Evolutionary conservation across 2,888 invertebrate species (phyloP).

Genomic region (Ophion costatus): DNA sequence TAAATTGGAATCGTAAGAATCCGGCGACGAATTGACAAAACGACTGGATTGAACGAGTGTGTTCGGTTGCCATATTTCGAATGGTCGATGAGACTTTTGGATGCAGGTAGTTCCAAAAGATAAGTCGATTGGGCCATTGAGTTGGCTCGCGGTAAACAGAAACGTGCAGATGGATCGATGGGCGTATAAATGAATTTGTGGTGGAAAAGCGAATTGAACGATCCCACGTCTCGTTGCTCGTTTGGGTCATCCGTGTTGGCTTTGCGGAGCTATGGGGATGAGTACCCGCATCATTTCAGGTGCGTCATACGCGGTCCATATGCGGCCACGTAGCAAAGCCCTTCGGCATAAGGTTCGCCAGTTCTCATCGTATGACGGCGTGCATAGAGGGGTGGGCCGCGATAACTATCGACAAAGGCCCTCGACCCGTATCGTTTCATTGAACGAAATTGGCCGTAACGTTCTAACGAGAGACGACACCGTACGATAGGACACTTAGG

Average conservation of each 20-base stretch:
- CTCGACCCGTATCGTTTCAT: conserved; percentile 78
- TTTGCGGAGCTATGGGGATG: conserved; percentile 30
- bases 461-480: conserved; percentile 3
- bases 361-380: not conserved
- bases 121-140: not conserved
- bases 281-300: conserved; percentile 77
- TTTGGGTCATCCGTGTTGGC: not conserved
- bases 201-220: conserved; percentile 52
- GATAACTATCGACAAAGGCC: conserved; percentile 60
- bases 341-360: not conserved
- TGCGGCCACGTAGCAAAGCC: conserved; percentile 45
- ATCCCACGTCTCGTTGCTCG: conserved; percentile 48
- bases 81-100: not conserved
- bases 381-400: not conserved
- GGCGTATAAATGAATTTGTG: conserved; percentile 62
- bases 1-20: too few species aligned
- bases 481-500: conserved; percentile 4
- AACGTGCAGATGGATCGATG: conserved; percentile 38
- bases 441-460: conserved; percentile 76
- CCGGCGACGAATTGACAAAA: too few species aligned
- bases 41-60: too few species aligned
- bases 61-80: too few species aligned
- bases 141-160: conserved; percentile 23
- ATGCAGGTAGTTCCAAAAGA: not conserved
- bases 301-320: conserved; percentile 67